phyloP scores from a whole-genome alignment of 2,888 invertebrate genomes.

The Pelosia muscerda region DNA sequence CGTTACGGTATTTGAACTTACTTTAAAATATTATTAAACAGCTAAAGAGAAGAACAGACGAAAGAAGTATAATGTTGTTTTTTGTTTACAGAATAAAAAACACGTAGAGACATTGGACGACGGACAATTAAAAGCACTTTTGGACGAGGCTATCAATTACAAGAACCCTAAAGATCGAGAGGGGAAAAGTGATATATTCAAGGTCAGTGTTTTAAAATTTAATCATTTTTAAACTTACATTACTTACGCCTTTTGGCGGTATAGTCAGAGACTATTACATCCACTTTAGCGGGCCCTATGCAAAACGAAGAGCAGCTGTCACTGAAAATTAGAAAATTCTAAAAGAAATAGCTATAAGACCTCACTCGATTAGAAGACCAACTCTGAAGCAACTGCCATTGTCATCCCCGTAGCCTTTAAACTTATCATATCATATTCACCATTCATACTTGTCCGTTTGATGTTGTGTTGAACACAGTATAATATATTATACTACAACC shows the following conservation, averaged over 20 bases:
- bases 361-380: too few species aligned
- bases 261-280: too few species aligned
- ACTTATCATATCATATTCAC: neutral
- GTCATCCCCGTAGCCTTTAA: neutral
- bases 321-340: too few species aligned
- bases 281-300: too few species aligned
- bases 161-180: constrained; percentile 94
- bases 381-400: neutral
- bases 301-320: too few species aligned
- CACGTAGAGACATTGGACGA: constrained; percentile 90
- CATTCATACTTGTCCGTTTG: neutral
- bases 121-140: constrained; percentile 90
- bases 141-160: constrained; percentile 94
- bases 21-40: neutral
- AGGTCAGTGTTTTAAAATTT: constrained; percentile 80
- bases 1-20: neutral
- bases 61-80: neutral
- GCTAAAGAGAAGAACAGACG: neutral
- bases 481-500: too few species aligned
- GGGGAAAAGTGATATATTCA: constrained; percentile 94
- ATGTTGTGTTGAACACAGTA: neutral
- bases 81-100: constrained; percentile 77
- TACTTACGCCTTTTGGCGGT: neutral
- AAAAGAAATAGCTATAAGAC: too few species aligned
- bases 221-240: neutral